phyloP scores from a whole-genome alignment of 2,797 vertebrate species.

The Alfaro cultratus region DNA sequence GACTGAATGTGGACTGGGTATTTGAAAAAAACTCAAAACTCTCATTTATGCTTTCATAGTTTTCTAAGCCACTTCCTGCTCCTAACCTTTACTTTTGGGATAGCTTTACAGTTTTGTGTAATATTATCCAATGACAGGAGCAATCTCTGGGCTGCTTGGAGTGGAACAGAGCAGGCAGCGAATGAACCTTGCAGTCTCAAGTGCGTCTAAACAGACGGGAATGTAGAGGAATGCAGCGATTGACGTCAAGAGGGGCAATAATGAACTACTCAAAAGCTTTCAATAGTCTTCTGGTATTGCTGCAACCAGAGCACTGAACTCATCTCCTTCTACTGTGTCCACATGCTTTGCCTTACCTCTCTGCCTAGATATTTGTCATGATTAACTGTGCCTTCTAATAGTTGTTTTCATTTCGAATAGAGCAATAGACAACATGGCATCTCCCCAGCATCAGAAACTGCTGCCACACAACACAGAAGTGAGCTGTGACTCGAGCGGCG shows the following conservation, averaged over 20 bases:
- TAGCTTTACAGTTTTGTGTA: constrained; percentile 8
- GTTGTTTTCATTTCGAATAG: constrained; percentile 14
- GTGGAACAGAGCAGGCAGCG: constrained; percentile 32
- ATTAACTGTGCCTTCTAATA: constrained; percentile 12
- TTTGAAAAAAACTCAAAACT: background rate
- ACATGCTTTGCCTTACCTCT: constrained; percentile 49
- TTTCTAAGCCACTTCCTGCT: background rate
- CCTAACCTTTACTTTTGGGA: background rate
- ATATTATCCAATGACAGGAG: constrained; percentile 47
- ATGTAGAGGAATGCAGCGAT: constrained; percentile 71
- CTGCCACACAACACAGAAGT: constrained; percentile 92
- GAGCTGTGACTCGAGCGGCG: constrained; percentile 91
- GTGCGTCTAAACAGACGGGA: constrained; percentile 67
- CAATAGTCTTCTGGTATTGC: constrained; percentile 56
- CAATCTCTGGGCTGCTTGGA: constrained; percentile 33
- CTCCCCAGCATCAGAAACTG: constrained; percentile 90
- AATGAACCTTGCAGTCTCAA: constrained; percentile 55
- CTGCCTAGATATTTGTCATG: constrained; percentile 2
- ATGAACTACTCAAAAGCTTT: constrained; percentile 65
- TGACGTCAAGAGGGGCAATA: constrained; percentile 75
- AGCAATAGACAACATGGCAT: constrained; percentile 83
- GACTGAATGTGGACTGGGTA: constrained; percentile 1
- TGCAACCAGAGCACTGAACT: constrained; percentile 30
- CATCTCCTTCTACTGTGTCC: constrained; percentile 20
- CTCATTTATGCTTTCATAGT: background rate